These are phyloP conservation scores for Pelobates fuscus DNA, from an alignment of 2,113 vertebrate genomes.

Conservation along the genomic window DNA sequence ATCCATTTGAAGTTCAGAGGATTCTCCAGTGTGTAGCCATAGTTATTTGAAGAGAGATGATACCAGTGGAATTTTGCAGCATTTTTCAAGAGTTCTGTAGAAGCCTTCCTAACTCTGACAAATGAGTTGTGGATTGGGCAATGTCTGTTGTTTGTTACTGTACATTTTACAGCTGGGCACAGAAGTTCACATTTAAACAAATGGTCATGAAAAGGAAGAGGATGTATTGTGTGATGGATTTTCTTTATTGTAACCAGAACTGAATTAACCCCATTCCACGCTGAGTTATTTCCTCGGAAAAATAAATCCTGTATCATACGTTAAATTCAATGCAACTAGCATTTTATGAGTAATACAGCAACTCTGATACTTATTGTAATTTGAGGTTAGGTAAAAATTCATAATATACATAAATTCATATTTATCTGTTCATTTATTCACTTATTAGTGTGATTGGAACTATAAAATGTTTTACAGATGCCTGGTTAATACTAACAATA, in stretches of 20 bases:
- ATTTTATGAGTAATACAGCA: too few species aligned
- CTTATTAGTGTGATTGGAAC: too few species aligned
- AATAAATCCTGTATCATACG: too few species aligned
- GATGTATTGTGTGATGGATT: slow-evolving; percentile 30
- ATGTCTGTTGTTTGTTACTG: slow-evolving; percentile 32
- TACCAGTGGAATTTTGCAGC: slow-evolving; percentile 19
- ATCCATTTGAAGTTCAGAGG: slow-evolving; percentile 18
- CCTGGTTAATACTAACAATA: too few species aligned
- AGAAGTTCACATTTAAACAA: slow-evolving; percentile 8
- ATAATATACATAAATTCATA: too few species aligned
- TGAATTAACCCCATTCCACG: too few species aligned
- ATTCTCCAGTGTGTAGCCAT: slow-evolving; percentile 16
- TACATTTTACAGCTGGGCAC: slow-evolving; percentile 30
- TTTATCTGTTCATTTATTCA: too few species aligned
- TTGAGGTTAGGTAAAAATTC: too few species aligned
- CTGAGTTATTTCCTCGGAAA: too few species aligned
- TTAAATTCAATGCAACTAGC: too few species aligned
- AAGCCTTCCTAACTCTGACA: slow-evolving; percentile 8
- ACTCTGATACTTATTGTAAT: too few species aligned
- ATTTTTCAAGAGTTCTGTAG: slow-evolving; percentile 32
- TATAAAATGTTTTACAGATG: too few species aligned
- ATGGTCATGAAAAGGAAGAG: slow-evolving; percentile 11
- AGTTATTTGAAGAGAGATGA: slow-evolving; percentile 29
- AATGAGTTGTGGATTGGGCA: slow-evolving; percentile 28
- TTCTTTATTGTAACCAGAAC: slow-evolving; percentile 1